Conservation (phyloP, 2,888 invertebrate genomes). For the Falcaria lacertinaria region DNA sequence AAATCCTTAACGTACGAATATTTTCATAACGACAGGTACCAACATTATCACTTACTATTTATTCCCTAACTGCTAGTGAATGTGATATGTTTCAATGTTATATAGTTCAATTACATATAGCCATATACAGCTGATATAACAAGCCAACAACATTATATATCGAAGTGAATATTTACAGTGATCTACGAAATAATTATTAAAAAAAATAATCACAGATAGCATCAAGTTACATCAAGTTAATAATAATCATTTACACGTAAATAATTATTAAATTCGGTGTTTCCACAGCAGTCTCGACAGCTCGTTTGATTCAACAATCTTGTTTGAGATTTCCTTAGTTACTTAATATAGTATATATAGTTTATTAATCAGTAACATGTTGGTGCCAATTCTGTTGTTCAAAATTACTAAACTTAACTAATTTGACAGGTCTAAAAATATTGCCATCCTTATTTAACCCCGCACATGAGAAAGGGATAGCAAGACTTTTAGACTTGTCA, state of each 20-base stretch:
- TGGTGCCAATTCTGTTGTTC: conserved; percentile 22
- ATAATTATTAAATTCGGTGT: conserved; percentile 9
- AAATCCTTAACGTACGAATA: conserved; percentile 9
- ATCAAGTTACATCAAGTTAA: conserved; percentile 9
- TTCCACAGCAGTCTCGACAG: conserved; percentile 24
- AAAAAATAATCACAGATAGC: conserved; percentile 24
- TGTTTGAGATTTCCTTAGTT: conserved; percentile 10
- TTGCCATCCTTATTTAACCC: too few relatives aligned
- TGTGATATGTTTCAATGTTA: conserved; percentile 34
- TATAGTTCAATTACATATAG: background rate
- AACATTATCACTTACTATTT: conserved; percentile 14
- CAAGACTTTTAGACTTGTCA: too few relatives aligned
- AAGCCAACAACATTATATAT: too few relatives aligned
- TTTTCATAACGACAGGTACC: conserved; percentile 28
- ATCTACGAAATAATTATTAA: conserved; percentile 14
- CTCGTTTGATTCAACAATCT: conserved; percentile 11
- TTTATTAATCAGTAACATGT: background rate
- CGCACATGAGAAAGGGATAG: too few relatives aligned
- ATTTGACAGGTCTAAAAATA: too few relatives aligned
- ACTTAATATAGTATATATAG: background rate
- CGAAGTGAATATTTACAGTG: conserved; percentile 17
- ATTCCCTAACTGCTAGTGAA: conserved; percentile 12
- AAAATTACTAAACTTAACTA: conserved; percentile 6
- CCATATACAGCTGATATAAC: background rate
- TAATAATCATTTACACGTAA: conserved; percentile 16